Evolutionary conservation across 1,140 invertebrate genomes (phyloP).

Genomic region (Vollenhovia emeryi): DNA sequence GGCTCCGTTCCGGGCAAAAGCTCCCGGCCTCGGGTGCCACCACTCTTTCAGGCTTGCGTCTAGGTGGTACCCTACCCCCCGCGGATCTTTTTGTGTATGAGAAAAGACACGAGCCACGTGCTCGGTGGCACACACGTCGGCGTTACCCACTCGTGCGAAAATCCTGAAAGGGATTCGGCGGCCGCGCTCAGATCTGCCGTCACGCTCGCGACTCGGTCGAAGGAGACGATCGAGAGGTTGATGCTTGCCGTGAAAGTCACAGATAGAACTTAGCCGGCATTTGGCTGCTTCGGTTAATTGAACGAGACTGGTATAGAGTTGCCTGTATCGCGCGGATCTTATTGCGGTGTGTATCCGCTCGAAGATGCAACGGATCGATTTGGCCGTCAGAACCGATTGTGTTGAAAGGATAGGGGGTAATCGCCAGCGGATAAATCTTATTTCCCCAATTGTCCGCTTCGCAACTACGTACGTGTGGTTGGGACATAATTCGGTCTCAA

Average conservation of each 20-base stretch:
- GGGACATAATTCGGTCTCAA: slow-evolving; percentile 26
- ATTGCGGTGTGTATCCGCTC: not conserved
- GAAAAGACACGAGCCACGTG: slow-evolving; percentile 57
- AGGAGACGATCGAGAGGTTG: not conserved
- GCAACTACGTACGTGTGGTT: not conserved
- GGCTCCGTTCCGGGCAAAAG: slow-evolving; percentile 74
- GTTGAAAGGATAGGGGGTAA: slow-evolving; percentile 28
- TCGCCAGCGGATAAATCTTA: slow-evolving; percentile 18
- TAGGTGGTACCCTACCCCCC: not conserved
- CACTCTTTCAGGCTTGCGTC: not conserved
- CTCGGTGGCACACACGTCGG: not conserved
- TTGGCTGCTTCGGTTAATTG: not conserved
- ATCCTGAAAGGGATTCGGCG: slow-evolving; percentile 3
- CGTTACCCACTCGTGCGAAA: slow-evolving; percentile 31
- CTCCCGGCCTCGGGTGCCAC: slow-evolving; percentile 56
- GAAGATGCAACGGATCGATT: slow-evolving; percentile 27
- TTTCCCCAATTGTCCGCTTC: slow-evolving; percentile 12
- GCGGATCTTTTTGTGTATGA: slow-evolving; percentile 4
- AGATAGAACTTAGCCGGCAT: not conserved
- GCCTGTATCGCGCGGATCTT: not conserved
- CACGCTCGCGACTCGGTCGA: not conserved
- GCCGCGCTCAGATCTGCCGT: not conserved
- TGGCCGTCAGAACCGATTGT: slow-evolving; percentile 20
- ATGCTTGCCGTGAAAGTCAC: not conserved
- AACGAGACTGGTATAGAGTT: not conserved